phyloP scores from a whole-genome alignment of 2,113 vertebrate genomes.

The Myotis yumanensis region DNA sequence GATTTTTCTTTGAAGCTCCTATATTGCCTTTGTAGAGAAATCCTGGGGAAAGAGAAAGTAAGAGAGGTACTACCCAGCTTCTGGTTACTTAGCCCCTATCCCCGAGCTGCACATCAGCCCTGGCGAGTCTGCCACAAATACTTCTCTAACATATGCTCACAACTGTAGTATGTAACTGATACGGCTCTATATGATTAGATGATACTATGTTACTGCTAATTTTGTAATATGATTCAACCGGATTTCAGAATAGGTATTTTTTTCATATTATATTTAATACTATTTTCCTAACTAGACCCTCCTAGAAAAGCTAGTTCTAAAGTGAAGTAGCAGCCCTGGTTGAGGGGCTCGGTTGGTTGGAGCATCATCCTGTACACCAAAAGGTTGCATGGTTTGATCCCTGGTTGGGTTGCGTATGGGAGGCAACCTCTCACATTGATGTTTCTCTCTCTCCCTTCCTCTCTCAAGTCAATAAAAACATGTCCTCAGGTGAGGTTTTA shows the following conservation, averaged over 20 bases:
- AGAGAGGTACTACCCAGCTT: background rate
- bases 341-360: background rate
- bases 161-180: background rate
- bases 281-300: background rate
- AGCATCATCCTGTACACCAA: background rate
- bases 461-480: background rate
- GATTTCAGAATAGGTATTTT: background rate
- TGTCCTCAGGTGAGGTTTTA: background rate
- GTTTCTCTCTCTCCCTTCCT: background rate
- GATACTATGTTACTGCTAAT: background rate
- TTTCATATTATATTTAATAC: background rate
- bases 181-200: background rate
- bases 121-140: background rate
- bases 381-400: background rate
- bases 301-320: constrained; percentile 20
- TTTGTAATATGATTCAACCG: background rate
- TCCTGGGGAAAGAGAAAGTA: background rate
- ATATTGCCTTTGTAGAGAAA: background rate
- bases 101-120: background rate
- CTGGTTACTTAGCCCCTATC: background rate
- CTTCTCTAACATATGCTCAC: background rate
- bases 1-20: background rate
- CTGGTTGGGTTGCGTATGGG: background rate
- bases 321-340: background rate
- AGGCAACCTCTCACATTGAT: background rate